phyloP scores from a whole-genome alignment of 1,140 invertebrate species.

The Thalassaphorura encarpata region DNA sequence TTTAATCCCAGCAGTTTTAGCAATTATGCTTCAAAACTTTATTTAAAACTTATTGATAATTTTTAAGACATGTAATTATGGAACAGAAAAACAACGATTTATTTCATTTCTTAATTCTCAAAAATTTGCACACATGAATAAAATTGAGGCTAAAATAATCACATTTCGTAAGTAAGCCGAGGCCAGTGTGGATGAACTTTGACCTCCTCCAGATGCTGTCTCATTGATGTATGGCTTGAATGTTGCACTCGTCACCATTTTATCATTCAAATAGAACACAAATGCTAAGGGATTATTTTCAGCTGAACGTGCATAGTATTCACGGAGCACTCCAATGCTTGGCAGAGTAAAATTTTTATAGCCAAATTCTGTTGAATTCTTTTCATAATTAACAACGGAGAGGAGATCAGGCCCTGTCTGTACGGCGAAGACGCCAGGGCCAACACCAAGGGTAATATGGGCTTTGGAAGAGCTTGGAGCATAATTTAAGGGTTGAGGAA shows the following conservation, averaged over 20 bases:
- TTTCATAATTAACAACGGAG: constrained; percentile 13
- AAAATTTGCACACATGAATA: neutral
- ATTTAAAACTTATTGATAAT: too few species aligned
- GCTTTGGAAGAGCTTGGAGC: constrained; percentile 14
- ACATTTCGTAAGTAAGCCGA: neutral
- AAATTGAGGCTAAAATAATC: neutral
- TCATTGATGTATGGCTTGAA: constrained; percentile 14
- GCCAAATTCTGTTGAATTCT: neutral
- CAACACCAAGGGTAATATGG: constrained; percentile 28
- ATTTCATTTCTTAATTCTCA: neutral
- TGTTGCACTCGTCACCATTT: constrained; percentile 6
- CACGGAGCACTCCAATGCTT: neutral
- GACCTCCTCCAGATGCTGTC: neutral
- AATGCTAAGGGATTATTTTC: constrained; percentile 18
- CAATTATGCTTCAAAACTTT: too few species aligned
- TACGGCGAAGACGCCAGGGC: constrained; percentile 14
- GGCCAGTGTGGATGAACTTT: neutral
- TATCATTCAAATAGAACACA: constrained; percentile 15
- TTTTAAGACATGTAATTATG: too few species aligned
- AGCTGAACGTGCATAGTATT: neutral
- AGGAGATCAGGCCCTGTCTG: constrained; percentile 21
- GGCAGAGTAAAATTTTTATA: neutral
- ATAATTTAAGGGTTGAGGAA: constrained; percentile 6
- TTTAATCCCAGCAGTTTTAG: too few species aligned
- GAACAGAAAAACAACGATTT: too few species aligned